phyloP scores from a whole-genome alignment of 2,113 vertebrate genomes.

The Syrmaticus mikado region DNA sequence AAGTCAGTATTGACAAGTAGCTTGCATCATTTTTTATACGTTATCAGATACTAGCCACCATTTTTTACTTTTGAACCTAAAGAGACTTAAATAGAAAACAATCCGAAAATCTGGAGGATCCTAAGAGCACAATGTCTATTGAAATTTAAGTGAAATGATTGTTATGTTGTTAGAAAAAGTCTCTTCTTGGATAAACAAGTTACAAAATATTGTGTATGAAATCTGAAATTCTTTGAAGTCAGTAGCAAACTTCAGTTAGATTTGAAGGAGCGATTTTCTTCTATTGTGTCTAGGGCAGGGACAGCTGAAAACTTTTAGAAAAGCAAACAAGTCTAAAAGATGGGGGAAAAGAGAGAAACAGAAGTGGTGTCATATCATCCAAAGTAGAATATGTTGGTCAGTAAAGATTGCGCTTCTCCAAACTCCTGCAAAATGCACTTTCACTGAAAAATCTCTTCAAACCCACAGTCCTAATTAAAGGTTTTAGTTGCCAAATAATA shows the following conservation, averaged over 20 bases:
- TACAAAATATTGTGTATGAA: conserved; percentile 19
- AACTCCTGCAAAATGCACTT: conserved; percentile 66
- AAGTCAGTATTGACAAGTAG: neutral
- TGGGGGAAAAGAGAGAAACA: conserved; percentile 6
- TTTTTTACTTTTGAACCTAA: conserved; percentile 32
- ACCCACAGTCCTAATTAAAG: conserved; percentile 77
- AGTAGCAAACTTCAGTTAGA: neutral
- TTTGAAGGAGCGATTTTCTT: conserved; percentile 1
- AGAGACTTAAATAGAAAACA: neutral
- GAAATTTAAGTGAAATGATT: neutral
- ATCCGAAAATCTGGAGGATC: neutral
- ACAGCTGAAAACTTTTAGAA: conserved; percentile 12
- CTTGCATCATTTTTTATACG: neutral
- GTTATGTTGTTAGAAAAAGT: conserved; percentile 39
- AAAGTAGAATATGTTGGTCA: conserved; percentile 72
- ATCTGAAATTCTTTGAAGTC: conserved; percentile 29
- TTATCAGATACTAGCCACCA: neutral
- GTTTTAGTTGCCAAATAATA: conserved; percentile 79
- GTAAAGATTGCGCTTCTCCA: conserved; percentile 65
- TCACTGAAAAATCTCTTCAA: conserved; percentile 75
- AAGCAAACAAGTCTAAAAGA: conserved; percentile 43
- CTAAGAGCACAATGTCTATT: neutral
- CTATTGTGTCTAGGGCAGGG: neutral
- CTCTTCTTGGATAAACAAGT: conserved; percentile 36
- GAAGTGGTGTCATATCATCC: conserved; percentile 38